A percentile compares a stretch with the other conserved stretches of the same genome.
These are phyloP conservation scores for Pseudomyrmex dendroicus DNA, from an alignment of 1,140 invertebrate genomes.

Conservation along the genomic window DNA sequence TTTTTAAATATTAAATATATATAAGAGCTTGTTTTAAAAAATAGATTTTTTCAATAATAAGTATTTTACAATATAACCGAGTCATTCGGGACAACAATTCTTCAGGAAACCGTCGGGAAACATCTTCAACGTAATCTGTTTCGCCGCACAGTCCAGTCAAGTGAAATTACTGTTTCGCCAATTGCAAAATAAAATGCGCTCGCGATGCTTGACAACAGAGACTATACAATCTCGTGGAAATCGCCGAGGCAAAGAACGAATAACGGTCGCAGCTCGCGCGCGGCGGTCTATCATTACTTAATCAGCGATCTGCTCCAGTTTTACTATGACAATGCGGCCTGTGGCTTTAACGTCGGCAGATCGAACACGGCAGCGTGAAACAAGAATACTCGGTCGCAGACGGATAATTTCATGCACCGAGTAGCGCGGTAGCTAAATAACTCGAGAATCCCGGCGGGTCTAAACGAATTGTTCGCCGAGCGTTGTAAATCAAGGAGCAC, in stretches of 20 bases:
- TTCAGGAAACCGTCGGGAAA: background rate
- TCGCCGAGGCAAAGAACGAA: slow-evolving; percentile 21
- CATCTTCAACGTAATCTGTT: background rate
- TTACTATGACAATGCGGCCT: slow-evolving; percentile 28
- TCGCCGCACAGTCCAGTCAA: background rate
- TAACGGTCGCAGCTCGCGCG: slow-evolving; percentile 14
- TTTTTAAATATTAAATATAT: background rate
- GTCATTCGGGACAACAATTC: background rate
- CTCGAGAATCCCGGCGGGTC: slow-evolving; percentile 26
- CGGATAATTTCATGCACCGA: slow-evolving; percentile 55
- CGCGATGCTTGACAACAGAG: background rate
- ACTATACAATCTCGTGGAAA: slow-evolving; percentile 19
- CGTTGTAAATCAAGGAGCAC: slow-evolving; percentile 39
- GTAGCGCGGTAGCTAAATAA: slow-evolving; percentile 39
- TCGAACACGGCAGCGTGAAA: slow-evolving; percentile 38
- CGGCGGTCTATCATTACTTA: slow-evolving; percentile 49
- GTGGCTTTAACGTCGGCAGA: slow-evolving; percentile 30
- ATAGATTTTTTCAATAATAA: background rate
- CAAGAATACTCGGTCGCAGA: slow-evolving; percentile 42
- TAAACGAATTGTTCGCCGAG: slow-evolving; percentile 37
- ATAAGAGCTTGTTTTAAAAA: background rate
- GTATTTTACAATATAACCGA: background rate
- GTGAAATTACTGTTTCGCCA: background rate
- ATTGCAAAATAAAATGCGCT: background rate
- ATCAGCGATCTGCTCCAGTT: slow-evolving; percentile 56